Conservation (phyloP, 2,113 vertebrate species). For the Myotis yumanensis region DNA sequence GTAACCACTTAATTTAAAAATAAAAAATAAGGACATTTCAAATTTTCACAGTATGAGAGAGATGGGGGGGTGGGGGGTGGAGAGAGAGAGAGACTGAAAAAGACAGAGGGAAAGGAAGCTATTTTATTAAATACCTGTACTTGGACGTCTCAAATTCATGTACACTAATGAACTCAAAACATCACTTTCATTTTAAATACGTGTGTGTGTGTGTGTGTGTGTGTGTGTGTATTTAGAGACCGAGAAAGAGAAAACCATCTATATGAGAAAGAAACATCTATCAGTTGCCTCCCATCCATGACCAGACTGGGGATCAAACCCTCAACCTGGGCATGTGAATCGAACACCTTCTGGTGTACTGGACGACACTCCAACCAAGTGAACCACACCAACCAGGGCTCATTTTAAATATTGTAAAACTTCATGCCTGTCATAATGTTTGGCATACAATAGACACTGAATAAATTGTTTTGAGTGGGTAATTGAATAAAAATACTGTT, state of each 20-base stretch:
- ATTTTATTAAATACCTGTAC: slow-evolving; percentile 4
- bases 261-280: neutral
- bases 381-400: neutral
- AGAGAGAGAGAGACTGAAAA: neutral
- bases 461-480: neutral
- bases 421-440: neutral
- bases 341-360: neutral
- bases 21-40: neutral
- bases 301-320: neutral
- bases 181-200: neutral
- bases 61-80: too few relatives aligned
- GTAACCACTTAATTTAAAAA: neutral
- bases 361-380: neutral
- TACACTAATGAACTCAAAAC: neutral
- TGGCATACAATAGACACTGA: neutral
- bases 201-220: too few relatives aligned
- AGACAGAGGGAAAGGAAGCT: neutral
- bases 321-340: neutral
- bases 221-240: neutral
- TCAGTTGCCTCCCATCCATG: neutral
- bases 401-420: slow-evolving; percentile 13
- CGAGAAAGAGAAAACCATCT: neutral
- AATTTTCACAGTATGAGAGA: slow-evolving; percentile 46
- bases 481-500: neutral
- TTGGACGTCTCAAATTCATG: neutral